Conservation (phyloP, 2,113 vertebrate genomes). For the Dendropsophus ebraccatus region DNA sequence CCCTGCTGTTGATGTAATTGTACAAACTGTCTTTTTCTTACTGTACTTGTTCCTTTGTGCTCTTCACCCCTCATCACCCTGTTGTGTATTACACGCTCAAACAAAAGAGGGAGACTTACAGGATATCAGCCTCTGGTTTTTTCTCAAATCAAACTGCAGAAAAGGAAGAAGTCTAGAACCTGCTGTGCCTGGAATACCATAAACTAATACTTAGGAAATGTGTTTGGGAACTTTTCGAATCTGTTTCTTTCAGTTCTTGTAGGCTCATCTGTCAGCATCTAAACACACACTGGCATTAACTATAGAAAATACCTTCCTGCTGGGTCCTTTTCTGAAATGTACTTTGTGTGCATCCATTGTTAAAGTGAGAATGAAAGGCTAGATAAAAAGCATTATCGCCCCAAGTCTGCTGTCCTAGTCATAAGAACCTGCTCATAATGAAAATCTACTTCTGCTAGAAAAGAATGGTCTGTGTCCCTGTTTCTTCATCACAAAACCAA, state of each 20-base stretch:
- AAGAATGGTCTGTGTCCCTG: slow-evolving; percentile 33
- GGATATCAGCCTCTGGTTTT: slow-evolving; percentile 36
- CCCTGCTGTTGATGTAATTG: neutral
- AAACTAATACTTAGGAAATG: slow-evolving; percentile 54
- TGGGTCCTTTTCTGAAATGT: slow-evolving; percentile 23
- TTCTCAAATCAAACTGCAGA: slow-evolving; percentile 23
- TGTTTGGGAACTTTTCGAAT: slow-evolving; percentile 58
- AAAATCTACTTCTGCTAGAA: slow-evolving; percentile 55
- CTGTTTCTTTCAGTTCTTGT: slow-evolving; percentile 50
- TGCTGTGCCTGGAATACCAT: slow-evolving; percentile 46
- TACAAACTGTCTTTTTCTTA: neutral
- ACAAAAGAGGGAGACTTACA: slow-evolving; percentile 45
- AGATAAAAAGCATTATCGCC: slow-evolving; percentile 46
- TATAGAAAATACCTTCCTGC: slow-evolving; percentile 37
- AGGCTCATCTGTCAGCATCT: slow-evolving; percentile 55
- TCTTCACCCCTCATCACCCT: slow-evolving; percentile 23
- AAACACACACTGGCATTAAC: slow-evolving; percentile 53
- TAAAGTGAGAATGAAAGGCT: slow-evolving; percentile 60
- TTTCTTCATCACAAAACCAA: slow-evolving; percentile 58
- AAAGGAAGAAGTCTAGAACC: slow-evolving; percentile 26
- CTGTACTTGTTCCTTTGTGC: slow-evolving; percentile 7
- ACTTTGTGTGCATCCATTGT: slow-evolving; percentile 51
- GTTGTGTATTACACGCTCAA: slow-evolving; percentile 5
- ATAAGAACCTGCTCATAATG: slow-evolving; percentile 47
- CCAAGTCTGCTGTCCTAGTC: slow-evolving; percentile 48